Percentiles rank a stretch among this genome's conserved stretches.
Conservation (phyloP, 2,797 vertebrate species). For the Pseudocheirus occidentalis region DNA sequence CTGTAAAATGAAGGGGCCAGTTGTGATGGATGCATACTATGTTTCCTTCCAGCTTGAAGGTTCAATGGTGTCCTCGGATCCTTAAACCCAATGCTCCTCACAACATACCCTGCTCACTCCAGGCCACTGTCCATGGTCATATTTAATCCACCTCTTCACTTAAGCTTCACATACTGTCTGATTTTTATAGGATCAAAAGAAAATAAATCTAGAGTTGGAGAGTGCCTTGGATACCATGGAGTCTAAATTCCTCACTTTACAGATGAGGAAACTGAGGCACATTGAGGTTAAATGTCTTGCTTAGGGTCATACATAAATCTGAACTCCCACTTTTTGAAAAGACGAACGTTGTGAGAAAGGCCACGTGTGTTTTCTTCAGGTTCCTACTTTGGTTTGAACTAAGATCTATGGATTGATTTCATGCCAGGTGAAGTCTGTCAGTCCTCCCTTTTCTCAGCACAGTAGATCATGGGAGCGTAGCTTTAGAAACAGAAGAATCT, state of each 20-base stretch:
- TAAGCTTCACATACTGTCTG: not conserved
- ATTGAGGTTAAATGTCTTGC: not conserved
- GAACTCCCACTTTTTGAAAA: not conserved
- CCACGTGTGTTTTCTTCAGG: not conserved
- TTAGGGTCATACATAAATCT: not conserved
- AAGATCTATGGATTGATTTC: not conserved
- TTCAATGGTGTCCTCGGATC: not conserved
- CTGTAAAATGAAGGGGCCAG: not conserved
- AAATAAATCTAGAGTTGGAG: not conserved
- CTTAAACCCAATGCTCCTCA: not conserved
- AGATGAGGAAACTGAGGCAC: not conserved
- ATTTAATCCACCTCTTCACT: not conserved
- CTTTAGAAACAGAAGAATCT: not conserved
- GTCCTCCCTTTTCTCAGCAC: not conserved
- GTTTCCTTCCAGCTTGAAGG: not conserved
- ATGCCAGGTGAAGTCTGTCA: not conserved
- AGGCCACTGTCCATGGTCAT: not conserved
- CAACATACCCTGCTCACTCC: not conserved
- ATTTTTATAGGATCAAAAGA: not conserved
- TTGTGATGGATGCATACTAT: not conserved
- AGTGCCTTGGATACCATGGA: not conserved
- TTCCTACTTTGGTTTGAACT: not conserved
- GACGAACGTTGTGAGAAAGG: not conserved
- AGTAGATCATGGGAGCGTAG: not conserved
- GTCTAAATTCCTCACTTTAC: not conserved